These are phyloP conservation scores for Lepus townsendii DNA, from an alignment of 2,797 vertebrate species.

Conservation along the genomic window DNA sequence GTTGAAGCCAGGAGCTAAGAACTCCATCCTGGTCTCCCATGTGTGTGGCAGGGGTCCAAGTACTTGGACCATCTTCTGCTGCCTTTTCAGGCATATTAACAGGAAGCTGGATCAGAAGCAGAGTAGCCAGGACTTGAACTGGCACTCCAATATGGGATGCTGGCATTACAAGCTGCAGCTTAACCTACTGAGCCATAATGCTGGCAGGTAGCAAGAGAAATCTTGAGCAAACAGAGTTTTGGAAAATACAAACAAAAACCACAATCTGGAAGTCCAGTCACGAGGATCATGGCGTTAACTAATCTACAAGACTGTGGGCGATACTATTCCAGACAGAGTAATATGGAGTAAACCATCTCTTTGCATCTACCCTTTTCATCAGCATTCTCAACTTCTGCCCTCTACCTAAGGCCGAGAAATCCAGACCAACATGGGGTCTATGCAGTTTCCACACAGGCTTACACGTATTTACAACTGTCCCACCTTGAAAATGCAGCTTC, in stretches of 20 bases:
- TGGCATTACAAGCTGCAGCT: too few relatives aligned
- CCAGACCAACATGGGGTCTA: not conserved
- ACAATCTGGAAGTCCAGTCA: not conserved
- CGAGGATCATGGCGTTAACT: not conserved
- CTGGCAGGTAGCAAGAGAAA: not conserved
- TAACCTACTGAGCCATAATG: too few relatives aligned
- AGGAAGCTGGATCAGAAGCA: too few relatives aligned
- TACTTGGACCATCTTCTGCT: too few relatives aligned
- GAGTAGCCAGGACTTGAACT: too few relatives aligned
- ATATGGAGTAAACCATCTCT: accelerated
- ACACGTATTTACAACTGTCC: constrained; percentile 38
- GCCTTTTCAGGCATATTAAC: too few relatives aligned
- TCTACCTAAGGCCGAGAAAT: constrained; percentile 32
- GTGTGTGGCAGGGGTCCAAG: too few relatives aligned
- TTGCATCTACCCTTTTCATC: not conserved
- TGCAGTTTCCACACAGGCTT: not conserved
- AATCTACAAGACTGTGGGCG: not conserved
- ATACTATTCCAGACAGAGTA: not conserved
- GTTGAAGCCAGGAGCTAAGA: too few relatives aligned
- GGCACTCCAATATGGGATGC: too few relatives aligned
- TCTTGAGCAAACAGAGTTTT: constrained; percentile 46
- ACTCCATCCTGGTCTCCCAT: too few relatives aligned
- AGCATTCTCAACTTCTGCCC: not conserved
- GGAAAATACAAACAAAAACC: not conserved
- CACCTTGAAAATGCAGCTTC: constrained; percentile 10